Percentiles rank a stretch among this genome's conserved stretches.
These are phyloP conservation scores for Aethes cnicana DNA, from an alignment of 2,888 invertebrate species.

Conservation along the genomic window DNA sequence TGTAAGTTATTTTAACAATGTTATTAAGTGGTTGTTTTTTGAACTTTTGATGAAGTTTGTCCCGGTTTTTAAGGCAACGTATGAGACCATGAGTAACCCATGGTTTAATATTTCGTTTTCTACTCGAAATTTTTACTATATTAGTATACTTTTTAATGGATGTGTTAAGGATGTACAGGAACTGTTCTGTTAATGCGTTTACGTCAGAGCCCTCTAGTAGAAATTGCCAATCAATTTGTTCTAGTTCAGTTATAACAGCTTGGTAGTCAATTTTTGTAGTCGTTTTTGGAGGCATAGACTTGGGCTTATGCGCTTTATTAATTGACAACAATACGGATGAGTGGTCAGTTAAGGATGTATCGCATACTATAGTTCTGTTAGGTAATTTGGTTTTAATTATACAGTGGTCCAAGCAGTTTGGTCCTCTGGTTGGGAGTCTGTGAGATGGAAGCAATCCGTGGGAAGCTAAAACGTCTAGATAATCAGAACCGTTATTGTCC, in stretches of 20 bases:
- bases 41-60: conserved; percentile 7
- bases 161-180: conserved; percentile 6
- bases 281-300: background rate
- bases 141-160: conserved; percentile 5
- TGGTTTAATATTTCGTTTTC: conserved; percentile 13
- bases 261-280: background rate
- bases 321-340: background rate
- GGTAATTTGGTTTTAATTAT: background rate
- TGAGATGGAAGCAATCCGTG: conserved; percentile 7
- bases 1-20: background rate
- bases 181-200: conserved; percentile 1
- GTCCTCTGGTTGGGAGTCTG: background rate
- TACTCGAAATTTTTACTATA: conserved; percentile 1
- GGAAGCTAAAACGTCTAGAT: background rate
- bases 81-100: no score
- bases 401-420: conserved; percentile 8
- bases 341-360: background rate
- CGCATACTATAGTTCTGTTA: background rate
- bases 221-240: background rate
- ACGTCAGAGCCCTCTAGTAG: background rate
- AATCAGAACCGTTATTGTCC: background rate
- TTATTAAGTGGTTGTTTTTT: background rate
- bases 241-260: background rate
- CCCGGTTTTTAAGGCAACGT: conserved; percentile 7
- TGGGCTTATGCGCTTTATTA: background rate